Evolutionary conservation across 1,140 invertebrate species (phyloP), one percentile per base, ranked within the genome.

Genomic region (Dreissena rostriformis): DNA sequence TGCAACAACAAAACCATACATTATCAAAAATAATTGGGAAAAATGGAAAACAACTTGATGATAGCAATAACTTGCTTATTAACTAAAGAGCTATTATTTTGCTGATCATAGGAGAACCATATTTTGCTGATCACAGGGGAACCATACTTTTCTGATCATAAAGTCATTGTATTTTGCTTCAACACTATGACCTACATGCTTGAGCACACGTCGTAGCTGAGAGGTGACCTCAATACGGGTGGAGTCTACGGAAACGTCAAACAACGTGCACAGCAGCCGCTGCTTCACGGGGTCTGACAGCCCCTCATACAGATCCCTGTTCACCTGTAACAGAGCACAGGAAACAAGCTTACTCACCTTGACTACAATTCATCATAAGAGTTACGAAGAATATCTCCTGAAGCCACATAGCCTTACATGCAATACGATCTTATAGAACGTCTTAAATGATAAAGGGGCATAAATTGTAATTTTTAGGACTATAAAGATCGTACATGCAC

Each of bases 191-290:
- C 95, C 93, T 71, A 97, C 95, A 85, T 95, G 95, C 89, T 96
- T 96, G 55, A 97, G 95, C 1, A 95, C 91, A 87, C 95, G 96
- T 61, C 95, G 95, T 0, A 95, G 95, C 4, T 63, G 55, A 57
- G 82, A 70, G n/a, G 88, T 85, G 0, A 89, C 79, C 1, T 78
- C 72, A 15, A 86, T 61, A 68, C 81, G 71, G 0, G 80, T 70
- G 1, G 88, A 88, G 24, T 83, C 77, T 2, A 88, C 84, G 77
- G 89, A 88, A 2, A 92, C 77, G 87, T 94, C 91, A 68, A 95
- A 89, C 68, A 95, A 87, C 26, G 88, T 77, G 73, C 91, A 86
- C 57, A 94, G 81, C 19, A 95, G 52, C 49, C 86, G 72, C 52
- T 90, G 87, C 86, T 94, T 87, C 7, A 92, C 79, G 15, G 91